phyloP scores from a whole-genome alignment of 2,888 invertebrate genomes.

The Hypselothyrea guttata region DNA sequence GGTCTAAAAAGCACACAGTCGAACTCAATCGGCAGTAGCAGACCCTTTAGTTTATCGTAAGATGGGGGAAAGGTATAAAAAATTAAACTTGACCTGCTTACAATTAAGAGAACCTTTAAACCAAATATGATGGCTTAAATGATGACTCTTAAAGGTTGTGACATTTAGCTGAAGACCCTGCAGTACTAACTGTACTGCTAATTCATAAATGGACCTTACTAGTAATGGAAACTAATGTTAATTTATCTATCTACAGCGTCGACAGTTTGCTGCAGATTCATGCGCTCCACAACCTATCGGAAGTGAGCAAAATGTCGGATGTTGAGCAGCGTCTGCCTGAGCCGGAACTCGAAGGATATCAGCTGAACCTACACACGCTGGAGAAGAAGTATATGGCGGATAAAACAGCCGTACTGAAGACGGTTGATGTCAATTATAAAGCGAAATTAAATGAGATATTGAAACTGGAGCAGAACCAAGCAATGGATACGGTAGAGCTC shows the following conservation, averaged over 20 bases:
- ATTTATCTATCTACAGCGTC: conserved; percentile 79
- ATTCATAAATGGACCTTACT: too few species aligned
- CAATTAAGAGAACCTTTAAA: too few species aligned
- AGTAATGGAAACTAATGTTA: background rate
- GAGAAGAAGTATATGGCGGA: conserved; percentile 84
- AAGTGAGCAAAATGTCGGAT: conserved; percentile 78
- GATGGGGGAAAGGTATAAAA: too few species aligned
- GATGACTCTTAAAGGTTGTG: too few species aligned
- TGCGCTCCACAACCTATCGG: conserved; percentile 86
- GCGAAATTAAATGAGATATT: conserved; percentile 18
- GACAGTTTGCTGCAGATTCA: conserved; percentile 88
- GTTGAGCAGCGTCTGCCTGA: background rate
- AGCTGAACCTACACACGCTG: conserved; percentile 83
- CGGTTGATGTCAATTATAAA: conserved; percentile 55
- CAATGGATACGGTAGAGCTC: conserved; percentile 27
- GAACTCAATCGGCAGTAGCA: too few species aligned
- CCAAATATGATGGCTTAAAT: too few species aligned
- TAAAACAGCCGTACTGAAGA: conserved; percentile 60
- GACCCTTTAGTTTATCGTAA: too few species aligned
- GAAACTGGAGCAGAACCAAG: conserved; percentile 7
- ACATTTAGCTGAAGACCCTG: too few species aligned
- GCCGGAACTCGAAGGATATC: conserved; percentile 32
- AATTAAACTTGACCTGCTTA: too few species aligned
- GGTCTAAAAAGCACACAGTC: too few species aligned
- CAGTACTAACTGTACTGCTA: too few species aligned